Base-by-base conservation (phyloP, 2,888 invertebrate genomes). In the Yponomeuta cagnagella region DNA sequence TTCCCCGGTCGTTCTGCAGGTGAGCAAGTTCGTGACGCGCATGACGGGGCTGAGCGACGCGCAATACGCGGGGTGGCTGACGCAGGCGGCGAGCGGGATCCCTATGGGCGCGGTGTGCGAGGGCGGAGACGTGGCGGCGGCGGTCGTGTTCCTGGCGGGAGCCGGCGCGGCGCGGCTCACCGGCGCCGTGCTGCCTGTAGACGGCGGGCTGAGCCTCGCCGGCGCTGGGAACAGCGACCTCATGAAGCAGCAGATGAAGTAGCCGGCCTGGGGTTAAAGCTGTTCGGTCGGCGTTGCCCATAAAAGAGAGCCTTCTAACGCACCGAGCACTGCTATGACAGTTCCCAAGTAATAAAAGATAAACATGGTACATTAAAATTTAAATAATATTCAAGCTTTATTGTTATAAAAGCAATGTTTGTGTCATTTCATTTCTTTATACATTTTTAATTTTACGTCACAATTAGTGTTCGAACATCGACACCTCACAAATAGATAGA, bases 91-190 rank as follows among this genome's bases (percentile, higher is more conserved):
- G 80, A 93, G 93, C 48, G 97, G 97, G 0, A 97, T 98, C 87
- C 96, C 97, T 0, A 85, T 98, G 70, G 96, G 97, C 30, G 92
- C 96, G 70, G 93, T 95, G 1, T 97, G 96, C 10, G 85, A 93
- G 70, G 93, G 94, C 0, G 92, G 93, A 10, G 97, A 97, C 88
- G 96, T 97, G 2, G 97, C 98, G 0, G 92, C 93, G 71, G 93
- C 95, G 0, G 97, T 98, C 74, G 94, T 94, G n/a, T 97, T 96
- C 84, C 89, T 98, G 72, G 97, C 97, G 4, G 95, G 96, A 70
- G 94, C 95, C 70, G 93, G 94, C 73, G 94, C 96, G 6, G 95
- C 95, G 74, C 96, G 95, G 81, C 95, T 96, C 30, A 98, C 98
- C 2, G 98, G 97, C 2, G 95, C 69, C n/a, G 37, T 70, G 8